Evolutionary conservation across 2,888 invertebrate species (phyloP).

Genomic region (Drosophila flavopinicola): DNA sequence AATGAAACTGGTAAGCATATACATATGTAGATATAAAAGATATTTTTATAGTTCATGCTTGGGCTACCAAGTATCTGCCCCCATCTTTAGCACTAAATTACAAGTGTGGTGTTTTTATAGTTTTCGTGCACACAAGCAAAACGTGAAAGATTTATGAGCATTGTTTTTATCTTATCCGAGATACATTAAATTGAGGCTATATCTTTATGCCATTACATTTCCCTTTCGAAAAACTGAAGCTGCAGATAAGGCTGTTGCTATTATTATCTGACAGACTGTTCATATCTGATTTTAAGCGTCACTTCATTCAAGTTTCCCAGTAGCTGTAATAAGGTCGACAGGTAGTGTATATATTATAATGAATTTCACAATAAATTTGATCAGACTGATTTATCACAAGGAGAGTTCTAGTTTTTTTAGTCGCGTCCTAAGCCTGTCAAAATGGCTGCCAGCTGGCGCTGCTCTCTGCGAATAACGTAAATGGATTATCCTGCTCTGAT

Average conservation of each 20-base stretch:
- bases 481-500: slow-evolving; percentile 70
- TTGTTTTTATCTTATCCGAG: slow-evolving; percentile 28
- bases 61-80: neutral
- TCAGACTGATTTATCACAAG: slow-evolving; percentile 1
- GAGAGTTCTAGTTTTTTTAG: neutral
- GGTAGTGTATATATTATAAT: neutral
- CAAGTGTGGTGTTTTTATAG: slow-evolving; percentile 1
- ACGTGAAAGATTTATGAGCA: slow-evolving; percentile 3
- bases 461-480: slow-evolving; percentile 58
- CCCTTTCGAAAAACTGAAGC: slow-evolving; percentile 27
- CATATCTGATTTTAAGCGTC: no score
- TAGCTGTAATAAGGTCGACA: no score
- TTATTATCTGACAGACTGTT: neutral
- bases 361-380: slow-evolving; percentile 10
- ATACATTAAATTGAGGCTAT: slow-evolving; percentile 10
- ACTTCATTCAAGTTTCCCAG: neutral
- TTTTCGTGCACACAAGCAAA: slow-evolving; percentile 6
- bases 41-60: neutral
- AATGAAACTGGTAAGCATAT: slow-evolving; percentile 92
- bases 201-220: slow-evolving; percentile 33
- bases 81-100: slow-evolving; percentile 11
- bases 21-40: neutral
- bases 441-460: slow-evolving; percentile 46
- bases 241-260: slow-evolving; percentile 15
- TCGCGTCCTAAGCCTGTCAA: slow-evolving; percentile 18